Conservation (phyloP, 1,140 invertebrate genomes). For the Ips nitidus region DNA sequence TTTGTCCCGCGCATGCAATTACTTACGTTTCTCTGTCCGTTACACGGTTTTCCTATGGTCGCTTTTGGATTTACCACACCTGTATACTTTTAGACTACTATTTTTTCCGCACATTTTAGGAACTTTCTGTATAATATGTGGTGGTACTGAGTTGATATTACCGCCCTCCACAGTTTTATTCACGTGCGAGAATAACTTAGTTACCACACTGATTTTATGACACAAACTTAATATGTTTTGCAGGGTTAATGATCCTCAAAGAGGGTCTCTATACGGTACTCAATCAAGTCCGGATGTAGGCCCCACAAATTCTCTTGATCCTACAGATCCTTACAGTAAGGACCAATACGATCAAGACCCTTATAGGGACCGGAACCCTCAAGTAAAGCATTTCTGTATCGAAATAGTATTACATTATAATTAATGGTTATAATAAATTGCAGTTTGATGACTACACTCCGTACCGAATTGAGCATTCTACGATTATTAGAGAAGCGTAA, state of each 20-base stretch:
- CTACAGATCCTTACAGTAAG: slow-evolving; percentile 13
- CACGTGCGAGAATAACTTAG: too few relatives aligned
- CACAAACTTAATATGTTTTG: not conserved
- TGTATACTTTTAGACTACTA: too few relatives aligned
- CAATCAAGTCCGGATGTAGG: slow-evolving; percentile 5
- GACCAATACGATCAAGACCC: slow-evolving; percentile 14
- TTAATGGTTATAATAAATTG: slow-evolving; percentile 1
- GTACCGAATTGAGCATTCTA: slow-evolving; percentile 41
- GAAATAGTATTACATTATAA: too few relatives aligned
- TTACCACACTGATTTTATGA: too few relatives aligned
- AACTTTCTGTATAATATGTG: too few relatives aligned
- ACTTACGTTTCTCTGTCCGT: too few relatives aligned
- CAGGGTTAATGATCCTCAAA: slow-evolving; percentile 10
- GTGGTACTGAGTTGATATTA: too few relatives aligned
- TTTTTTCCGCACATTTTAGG: too few relatives aligned
- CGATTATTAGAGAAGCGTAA: slow-evolving; percentile 49
- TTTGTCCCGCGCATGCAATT: too few relatives aligned
- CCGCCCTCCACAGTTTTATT: too few relatives aligned
- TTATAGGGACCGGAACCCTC: slow-evolving; percentile 19
- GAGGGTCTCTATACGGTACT: not conserved
- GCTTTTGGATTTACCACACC: too few relatives aligned
- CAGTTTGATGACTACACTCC: slow-evolving; percentile 20
- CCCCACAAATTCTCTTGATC: slow-evolving; percentile 21
- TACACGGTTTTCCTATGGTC: too few relatives aligned
- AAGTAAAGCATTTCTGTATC: not conserved